phyloP scores from a whole-genome alignment of 2,797 vertebrate species.

The Sardinella longiceps region DNA sequence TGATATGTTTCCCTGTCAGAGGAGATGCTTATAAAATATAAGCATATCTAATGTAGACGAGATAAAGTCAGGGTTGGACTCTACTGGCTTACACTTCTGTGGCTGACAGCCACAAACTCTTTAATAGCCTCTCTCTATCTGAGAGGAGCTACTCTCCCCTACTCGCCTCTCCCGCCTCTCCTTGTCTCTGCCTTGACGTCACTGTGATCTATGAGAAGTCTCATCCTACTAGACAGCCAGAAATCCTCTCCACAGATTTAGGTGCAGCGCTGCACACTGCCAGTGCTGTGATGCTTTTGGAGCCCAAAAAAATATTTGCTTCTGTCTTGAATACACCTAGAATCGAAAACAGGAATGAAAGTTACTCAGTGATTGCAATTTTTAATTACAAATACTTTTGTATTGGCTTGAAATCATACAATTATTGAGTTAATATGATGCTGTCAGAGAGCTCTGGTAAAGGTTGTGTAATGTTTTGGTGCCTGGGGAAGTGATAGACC shows the following conservation, averaged over 20 bases:
- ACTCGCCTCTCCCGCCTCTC: conserved; percentile 31
- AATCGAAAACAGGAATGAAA: neutral
- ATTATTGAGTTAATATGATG: neutral
- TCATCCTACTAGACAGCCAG: conserved; percentile 47
- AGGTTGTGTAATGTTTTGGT: neutral
- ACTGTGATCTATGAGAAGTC: conserved; percentile 44
- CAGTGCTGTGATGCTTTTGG: neutral
- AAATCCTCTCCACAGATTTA: conserved; percentile 21
- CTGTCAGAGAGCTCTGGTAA: neutral
- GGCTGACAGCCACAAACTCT: conserved; percentile 49
- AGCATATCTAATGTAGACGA: too few species aligned
- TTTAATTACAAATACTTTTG: too few species aligned
- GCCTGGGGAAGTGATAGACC: neutral
- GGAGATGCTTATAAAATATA: neutral
- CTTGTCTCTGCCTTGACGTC: conserved; percentile 12
- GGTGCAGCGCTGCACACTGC: neutral
- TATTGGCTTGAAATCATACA: neutral
- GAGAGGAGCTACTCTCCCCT: conserved; percentile 30
- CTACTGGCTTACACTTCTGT: conserved; percentile 37
- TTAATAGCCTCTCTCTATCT: conserved; percentile 50
- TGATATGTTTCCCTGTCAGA: neutral
- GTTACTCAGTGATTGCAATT: too few species aligned
- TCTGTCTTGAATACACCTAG: neutral
- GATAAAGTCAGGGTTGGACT: conserved; percentile 26
- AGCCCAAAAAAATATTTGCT: neutral